Evolutionary conservation across 2,113 vertebrate species (phyloP), one percentile per base, ranked within the genome.

Genomic region (Corvus moneduloides): DNA sequence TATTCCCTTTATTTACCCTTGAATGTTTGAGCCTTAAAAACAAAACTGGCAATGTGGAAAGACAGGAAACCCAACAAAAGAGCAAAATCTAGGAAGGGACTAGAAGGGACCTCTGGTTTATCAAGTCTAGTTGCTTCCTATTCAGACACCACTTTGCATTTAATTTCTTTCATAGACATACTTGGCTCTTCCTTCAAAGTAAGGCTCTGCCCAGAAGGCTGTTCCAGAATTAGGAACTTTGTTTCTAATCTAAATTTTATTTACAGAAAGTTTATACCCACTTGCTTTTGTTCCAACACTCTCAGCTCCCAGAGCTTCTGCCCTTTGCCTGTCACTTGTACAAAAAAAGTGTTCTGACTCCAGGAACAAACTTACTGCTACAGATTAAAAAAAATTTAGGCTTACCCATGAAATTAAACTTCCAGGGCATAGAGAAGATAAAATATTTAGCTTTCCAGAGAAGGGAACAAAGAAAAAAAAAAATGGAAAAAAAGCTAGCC

Each of bases 61-160:
- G 43, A 69, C 9, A 23, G 28, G 69, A 89, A 92, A 61, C 17
- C 30, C 43, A 86, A 77, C 2, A 86, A 32, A 76, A 59, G 16
- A 73, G 27, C 24, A 67, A 33, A 61, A 37, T 66, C 46, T 7
- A 86, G 26, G n/a, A 87, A 73, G 21, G n/a, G 64, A 73, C 44
- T 37, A 63, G 44, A 89, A 76, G 15, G 19, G 48, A 84, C 49
- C 86, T 87, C 93, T 91, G 49, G 83, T 94, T 93, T 89, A 89
- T 87, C 79, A 62, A 55, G 88, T 86, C 64, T 78, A 61, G 76
- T 37, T 75, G 55, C 56, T 89, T 75, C 21, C 69, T 75, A 59
- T 63, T 89, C 73, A 96, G 87, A 82, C 49, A 76, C 11, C 54
- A 78, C 49, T 94, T 87, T 68, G 76, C 73, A 92, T 96, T 85